A percentile compares a stretch with the other conserved stretches of the same genome.
Conservation (phyloP, 2,797 vertebrate species). For the Sarcophilus harrisii region DNA sequence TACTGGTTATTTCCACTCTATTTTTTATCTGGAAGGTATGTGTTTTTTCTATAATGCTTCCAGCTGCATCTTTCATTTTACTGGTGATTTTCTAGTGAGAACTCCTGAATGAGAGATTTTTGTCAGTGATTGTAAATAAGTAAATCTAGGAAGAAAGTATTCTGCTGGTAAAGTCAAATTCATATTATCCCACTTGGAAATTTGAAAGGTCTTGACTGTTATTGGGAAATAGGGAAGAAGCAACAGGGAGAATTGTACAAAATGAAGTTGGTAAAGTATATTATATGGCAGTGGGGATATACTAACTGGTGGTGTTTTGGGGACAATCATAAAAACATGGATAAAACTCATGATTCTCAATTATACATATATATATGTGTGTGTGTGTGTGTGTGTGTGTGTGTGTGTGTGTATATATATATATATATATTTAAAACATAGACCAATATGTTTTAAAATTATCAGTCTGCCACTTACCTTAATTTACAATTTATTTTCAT, state of each 20-base stretch:
- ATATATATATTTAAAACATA: neutral
- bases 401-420: too few relatives aligned
- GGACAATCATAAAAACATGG: neutral
- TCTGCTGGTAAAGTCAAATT: slow-evolving; percentile 36
- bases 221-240: neutral
- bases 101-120: slow-evolving; percentile 1
- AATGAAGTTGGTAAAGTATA: neutral
- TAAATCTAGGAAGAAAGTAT: slow-evolving; percentile 12
- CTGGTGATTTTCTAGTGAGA: neutral
- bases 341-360: neutral
- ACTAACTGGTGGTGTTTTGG: neutral
- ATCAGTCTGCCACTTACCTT: neutral
- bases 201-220: neutral
- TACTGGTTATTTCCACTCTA: neutral
- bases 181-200: slow-evolving; percentile 19
- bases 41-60: neutral
- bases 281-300: neutral
- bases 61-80: slow-evolving; percentile 27
- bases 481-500: neutral
- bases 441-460: neutral
- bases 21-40: neutral
- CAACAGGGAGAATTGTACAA: neutral
- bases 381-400: too few relatives aligned
- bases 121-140: slow-evolving; percentile 39
- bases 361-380: too few relatives aligned